A percentile compares a stretch with the other conserved stretches of the same genome.
Evolutionary conservation across 2,797 vertebrate genomes (phyloP).

Genomic region (Poeciliopsis paucimaculata): DNA sequence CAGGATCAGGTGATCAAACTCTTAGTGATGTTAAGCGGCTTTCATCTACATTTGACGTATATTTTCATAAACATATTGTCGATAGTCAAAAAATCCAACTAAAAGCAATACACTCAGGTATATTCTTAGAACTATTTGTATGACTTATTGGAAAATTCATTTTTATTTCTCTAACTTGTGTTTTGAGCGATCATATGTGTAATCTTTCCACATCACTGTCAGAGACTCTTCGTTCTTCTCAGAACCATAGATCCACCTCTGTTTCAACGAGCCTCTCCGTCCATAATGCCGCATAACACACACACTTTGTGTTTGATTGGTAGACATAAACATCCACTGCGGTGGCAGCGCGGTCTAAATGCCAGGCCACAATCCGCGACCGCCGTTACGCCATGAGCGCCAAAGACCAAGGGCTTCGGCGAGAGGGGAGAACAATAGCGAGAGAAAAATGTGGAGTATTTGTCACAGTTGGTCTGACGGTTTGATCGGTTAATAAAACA

Average conservation of each 20-base stretch:
- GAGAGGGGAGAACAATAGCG: conserved; percentile 28
- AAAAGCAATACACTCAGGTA: neutral
- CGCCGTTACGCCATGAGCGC: conserved; percentile 59
- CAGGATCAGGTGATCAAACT: neutral
- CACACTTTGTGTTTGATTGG: conserved; percentile 82
- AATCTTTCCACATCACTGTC: conserved; percentile 10
- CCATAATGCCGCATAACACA: conserved; percentile 82
- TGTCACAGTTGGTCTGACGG: neutral
- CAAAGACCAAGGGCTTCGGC: conserved; percentile 64
- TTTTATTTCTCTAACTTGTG: neutral
- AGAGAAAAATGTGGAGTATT: conserved; percentile 15
- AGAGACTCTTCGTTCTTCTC: conserved; percentile 46
- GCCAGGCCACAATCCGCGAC: conserved; percentile 74
- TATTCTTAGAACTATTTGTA: neutral
- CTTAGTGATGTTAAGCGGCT: neutral
- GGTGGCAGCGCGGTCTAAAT: conserved; percentile 73
- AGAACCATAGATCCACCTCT: conserved; percentile 55
- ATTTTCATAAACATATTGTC: neutral
- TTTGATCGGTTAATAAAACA: conserved; percentile 4
- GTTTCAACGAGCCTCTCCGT: conserved; percentile 70
- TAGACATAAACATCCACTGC: conserved; percentile 83
- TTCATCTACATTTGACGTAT: neutral
- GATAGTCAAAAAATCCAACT: neutral
- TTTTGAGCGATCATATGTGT: neutral
- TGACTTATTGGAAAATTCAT: neutral